These are phyloP conservation scores for Atherix ibis DNA, from an alignment of 2,888 invertebrate genomes.

Conservation along the genomic window DNA sequence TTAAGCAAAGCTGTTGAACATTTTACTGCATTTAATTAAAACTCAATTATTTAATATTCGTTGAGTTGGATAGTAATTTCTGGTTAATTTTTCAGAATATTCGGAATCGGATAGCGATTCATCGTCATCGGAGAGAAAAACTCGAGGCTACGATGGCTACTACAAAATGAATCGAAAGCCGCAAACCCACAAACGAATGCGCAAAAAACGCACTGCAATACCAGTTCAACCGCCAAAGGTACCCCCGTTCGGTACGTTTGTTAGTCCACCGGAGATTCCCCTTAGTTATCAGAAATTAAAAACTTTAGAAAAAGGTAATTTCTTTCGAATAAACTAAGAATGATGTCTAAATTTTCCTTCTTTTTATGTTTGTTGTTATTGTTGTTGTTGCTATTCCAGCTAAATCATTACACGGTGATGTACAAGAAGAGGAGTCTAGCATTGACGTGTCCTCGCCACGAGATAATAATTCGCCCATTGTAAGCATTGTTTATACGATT, in stretches of 20 bases:
- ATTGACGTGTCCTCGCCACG: constrained; percentile 45
- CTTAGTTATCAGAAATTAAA: constrained; percentile 34
- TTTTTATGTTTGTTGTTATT: not conserved
- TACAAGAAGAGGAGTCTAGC: constrained; percentile 47
- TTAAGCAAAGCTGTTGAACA: no score
- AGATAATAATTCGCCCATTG: constrained; percentile 48
- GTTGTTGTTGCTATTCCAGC: constrained; percentile 11
- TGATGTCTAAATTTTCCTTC: no score
- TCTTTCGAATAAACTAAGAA: no score
- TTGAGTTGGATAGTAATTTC: no score
- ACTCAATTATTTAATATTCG: no score
- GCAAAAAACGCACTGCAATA: constrained; percentile 59
- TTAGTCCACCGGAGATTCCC: constrained; percentile 49
- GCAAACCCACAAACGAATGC: constrained; percentile 52
- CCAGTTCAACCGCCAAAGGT: constrained; percentile 77
- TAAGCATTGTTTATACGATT: constrained; percentile 20
- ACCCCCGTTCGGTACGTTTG: constrained; percentile 50
- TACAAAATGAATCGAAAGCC: constrained; percentile 52
- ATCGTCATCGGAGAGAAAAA: constrained; percentile 35
- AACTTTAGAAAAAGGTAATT: constrained; percentile 27
- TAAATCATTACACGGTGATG: constrained; percentile 16
- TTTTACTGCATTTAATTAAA: no score
- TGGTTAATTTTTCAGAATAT: constrained; percentile 51
- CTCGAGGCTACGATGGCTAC: constrained; percentile 42
- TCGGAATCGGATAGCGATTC: constrained; percentile 83